Evolutionary conservation across 1,140 invertebrate species (phyloP).

Genomic region (Phenacoccus solenopsis): DNA sequence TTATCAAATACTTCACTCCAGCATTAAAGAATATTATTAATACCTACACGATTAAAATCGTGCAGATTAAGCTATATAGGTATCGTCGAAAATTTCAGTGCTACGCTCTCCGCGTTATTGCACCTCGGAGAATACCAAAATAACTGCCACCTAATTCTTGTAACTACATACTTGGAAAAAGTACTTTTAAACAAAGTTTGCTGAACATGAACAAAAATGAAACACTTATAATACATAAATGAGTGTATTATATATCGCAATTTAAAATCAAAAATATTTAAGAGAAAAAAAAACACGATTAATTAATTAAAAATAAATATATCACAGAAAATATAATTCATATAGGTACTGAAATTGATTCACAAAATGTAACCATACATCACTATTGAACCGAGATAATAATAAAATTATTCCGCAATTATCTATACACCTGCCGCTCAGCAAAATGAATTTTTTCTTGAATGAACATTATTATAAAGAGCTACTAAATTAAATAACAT

Average conservation of each 20-base stretch:
- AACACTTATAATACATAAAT: neutral
- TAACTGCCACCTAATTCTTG: neutral
- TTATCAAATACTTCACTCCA: neutral
- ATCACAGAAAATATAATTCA: neutral
- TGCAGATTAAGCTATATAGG: neutral
- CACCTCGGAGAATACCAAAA: neutral
- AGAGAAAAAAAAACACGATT: neutral
- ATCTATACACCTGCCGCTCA: neutral
- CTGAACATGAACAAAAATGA: too few species aligned
- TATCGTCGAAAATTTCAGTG: neutral
- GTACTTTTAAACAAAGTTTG: neutral
- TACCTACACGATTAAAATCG: slow-evolving; percentile 5
- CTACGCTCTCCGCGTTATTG: neutral
- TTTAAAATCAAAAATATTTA: neutral
- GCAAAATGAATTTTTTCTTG: neutral
- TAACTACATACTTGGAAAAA: neutral
- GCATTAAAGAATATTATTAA: neutral
- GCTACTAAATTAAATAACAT: neutral
- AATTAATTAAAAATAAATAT: neutral
- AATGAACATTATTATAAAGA: neutral
- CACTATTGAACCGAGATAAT: neutral
- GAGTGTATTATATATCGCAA: neutral
- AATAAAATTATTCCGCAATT: neutral
- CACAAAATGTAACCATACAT: neutral
- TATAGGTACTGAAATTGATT: neutral